These are phyloP conservation scores for Neopelma chrysocephalum DNA, from an alignment of 2,797 vertebrate species.

Conservation along the genomic window DNA sequence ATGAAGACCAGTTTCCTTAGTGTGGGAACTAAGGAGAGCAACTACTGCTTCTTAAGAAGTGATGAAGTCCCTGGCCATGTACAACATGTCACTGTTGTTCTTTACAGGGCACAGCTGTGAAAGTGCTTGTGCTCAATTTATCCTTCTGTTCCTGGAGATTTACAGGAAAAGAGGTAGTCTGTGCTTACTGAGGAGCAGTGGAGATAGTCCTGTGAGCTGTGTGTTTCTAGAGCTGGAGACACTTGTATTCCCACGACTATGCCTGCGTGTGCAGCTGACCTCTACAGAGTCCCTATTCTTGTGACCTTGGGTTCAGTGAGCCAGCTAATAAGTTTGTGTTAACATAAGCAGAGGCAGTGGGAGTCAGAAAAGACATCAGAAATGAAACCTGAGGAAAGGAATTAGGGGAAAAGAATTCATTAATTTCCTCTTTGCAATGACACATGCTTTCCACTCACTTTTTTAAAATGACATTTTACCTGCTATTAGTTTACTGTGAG, in stretches of 20 bases:
- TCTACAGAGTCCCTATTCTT: background rate
- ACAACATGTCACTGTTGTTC: background rate
- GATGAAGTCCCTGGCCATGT: background rate
- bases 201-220: background rate
- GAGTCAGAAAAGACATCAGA: constrained; percentile 34
- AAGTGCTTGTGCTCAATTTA: background rate
- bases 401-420: constrained; percentile 22
- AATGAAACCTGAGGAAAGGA: constrained; percentile 40
- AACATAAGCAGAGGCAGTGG: constrained; percentile 26
- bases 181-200: background rate
- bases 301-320: constrained; percentile 3
- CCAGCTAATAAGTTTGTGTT: constrained; percentile 10
- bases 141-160: background rate
- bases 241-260: background rate
- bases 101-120: background rate
- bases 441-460: constrained; percentile 30
- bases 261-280: background rate
- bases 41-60: background rate
- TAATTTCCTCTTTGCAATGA: constrained; percentile 35
- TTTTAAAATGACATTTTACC: constrained; percentile 64
- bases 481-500: constrained; percentile 55
- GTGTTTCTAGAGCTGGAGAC: background rate
- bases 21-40: background rate
- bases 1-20: background rate
- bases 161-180: background rate